phyloP scores from a whole-genome alignment of 2,113 vertebrate genomes.

The Phasianus colchicus region DNA sequence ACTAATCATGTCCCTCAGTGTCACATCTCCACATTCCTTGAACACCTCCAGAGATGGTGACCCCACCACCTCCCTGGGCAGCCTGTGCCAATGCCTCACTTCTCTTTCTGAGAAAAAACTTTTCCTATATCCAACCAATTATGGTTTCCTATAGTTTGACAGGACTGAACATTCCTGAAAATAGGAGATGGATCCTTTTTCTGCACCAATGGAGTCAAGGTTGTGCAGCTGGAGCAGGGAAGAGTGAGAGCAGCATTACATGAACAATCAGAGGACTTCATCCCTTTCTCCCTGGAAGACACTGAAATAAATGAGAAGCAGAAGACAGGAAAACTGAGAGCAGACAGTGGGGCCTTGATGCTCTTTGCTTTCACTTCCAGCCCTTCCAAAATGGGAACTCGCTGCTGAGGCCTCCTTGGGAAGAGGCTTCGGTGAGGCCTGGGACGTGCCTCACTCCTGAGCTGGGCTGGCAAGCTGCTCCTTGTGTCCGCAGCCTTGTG shows the following conservation, averaged over 20 bases:
- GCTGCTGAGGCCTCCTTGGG: not conserved
- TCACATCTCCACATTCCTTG: no score
- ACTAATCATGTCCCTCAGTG: no score
- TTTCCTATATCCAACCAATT: not conserved
- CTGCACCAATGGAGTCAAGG: not conserved
- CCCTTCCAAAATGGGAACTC: not conserved
- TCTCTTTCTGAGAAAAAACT: no score
- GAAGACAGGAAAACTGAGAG: not conserved
- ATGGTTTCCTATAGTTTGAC: slow-evolving; percentile 42
- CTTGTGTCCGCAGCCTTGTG: not conserved
- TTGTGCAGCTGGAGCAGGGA: not conserved
- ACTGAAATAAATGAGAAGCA: not conserved
- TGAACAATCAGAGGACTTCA: not conserved
- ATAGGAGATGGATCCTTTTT: slow-evolving; percentile 8
- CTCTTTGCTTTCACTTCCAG: not conserved
- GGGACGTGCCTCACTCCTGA: not conserved
- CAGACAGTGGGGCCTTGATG: not conserved
- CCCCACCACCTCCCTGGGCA: no score
- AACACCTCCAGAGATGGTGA: no score
- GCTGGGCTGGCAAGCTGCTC: rapidly evolving
- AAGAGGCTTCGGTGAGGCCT: not conserved
- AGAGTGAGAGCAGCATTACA: not conserved
- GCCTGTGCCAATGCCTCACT: no score
- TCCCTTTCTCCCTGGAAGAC: not conserved
- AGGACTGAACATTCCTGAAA: slow-evolving; percentile 8